Evolutionary conservation across 2,888 invertebrate species (phyloP).

Genomic region (Amphiduros pacificus): DNA sequence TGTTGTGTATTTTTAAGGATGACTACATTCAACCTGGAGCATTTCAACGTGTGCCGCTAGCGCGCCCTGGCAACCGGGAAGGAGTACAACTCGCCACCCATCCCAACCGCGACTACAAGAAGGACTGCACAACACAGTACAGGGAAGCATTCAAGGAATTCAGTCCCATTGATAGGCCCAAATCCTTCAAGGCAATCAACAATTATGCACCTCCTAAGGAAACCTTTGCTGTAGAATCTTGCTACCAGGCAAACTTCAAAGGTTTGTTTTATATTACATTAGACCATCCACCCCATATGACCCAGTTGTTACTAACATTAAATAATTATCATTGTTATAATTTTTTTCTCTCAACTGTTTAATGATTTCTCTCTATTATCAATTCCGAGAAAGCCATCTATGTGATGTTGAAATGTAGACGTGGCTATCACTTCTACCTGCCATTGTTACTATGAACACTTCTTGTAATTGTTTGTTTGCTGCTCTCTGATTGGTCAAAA

Average conservation of each 20-base stretch:
- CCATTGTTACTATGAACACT: too few species aligned
- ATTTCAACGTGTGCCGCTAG: neutral
- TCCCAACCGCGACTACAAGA: neutral
- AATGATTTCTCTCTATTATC: too few species aligned
- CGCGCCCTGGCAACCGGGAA: neutral
- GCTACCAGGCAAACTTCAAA: constrained; percentile 15
- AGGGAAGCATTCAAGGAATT: neutral
- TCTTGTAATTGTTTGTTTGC: too few species aligned
- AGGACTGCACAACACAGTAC: constrained; percentile 2
- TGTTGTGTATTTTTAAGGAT: constrained; percentile 7
- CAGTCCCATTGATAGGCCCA: constrained; percentile 6
- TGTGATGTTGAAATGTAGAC: too few species aligned
- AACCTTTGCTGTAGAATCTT: constrained; percentile 9
- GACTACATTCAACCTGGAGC: constrained; percentile 5
- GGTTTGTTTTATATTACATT: constrained; percentile 16
- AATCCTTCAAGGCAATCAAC: constrained; percentile 9
- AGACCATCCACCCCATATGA: too few species aligned
- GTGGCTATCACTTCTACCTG: too few species aligned
- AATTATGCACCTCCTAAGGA: constrained; percentile 17
- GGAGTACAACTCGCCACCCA: neutral
- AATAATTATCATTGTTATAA: too few species aligned
- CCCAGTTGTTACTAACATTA: too few species aligned
- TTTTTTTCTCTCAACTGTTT: too few species aligned
- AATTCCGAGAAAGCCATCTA: too few species aligned
- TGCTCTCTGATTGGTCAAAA: too few species aligned